These are phyloP conservation scores for Myiopsitta monachus DNA, from an alignment of 2,113 vertebrate genomes.

Conservation along the genomic window DNA sequence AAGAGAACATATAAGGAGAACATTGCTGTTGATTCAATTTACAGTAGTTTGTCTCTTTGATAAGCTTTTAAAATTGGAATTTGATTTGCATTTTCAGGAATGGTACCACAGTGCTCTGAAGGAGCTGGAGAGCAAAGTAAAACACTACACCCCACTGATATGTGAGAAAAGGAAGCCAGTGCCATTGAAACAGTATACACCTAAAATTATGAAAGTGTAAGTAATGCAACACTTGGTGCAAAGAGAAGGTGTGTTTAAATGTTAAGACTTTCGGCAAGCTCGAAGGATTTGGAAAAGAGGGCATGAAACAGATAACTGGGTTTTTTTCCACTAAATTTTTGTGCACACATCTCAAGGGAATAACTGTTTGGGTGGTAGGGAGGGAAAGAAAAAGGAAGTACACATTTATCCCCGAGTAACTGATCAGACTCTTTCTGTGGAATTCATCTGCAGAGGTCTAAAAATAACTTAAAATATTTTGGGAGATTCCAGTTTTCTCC, in stretches of 20 bases:
- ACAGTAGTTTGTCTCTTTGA: neutral
- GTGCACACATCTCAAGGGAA: neutral
- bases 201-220: conserved; percentile 95
- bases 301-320: neutral
- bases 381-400: neutral
- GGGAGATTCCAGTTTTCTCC: neutral
- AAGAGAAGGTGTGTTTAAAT: neutral
- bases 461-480: neutral
- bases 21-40: neutral
- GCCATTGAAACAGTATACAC: conserved; percentile 88
- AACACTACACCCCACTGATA: conserved; percentile 68
- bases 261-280: neutral
- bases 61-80: neutral
- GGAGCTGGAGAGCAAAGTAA: conserved; percentile 58
- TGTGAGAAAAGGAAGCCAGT: conserved; percentile 90
- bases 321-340: neutral
- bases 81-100: conserved; percentile 73
- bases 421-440: neutral
- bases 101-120: conserved; percentile 72
- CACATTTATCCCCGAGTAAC: neutral
- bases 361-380: neutral
- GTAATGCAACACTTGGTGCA: conserved; percentile 31
- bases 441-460: neutral
- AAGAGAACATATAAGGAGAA: neutral
- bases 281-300: neutral